These are phyloP conservation scores for Trichonephila clavata DNA, from an alignment of 1,140 invertebrate species.

Conservation along the genomic window DNA sequence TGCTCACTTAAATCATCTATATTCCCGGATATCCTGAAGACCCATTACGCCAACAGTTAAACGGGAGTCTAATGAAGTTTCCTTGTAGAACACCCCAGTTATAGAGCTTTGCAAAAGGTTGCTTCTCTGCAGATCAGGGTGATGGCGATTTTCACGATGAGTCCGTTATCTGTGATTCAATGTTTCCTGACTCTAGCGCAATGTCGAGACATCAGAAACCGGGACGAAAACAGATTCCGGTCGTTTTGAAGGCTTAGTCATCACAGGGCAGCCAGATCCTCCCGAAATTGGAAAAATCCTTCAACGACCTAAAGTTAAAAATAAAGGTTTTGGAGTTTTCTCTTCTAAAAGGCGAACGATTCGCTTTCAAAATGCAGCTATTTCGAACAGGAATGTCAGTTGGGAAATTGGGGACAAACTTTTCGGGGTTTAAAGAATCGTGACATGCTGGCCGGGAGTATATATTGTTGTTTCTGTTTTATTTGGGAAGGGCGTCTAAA, in stretches of 20 bases:
- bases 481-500: neutral
- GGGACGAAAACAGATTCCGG: constrained; percentile 46
- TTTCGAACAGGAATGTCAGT: constrained; percentile 3
- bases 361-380: constrained; percentile 25
- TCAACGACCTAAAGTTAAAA: constrained; percentile 35
- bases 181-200: constrained; percentile 42
- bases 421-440: constrained; percentile 23
- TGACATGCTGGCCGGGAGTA: neutral
- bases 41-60: constrained; percentile 18
- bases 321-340: constrained; percentile 33
- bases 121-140: neutral
- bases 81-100: neutral
- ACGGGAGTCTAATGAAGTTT: constrained; percentile 50
- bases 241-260: constrained; percentile 58
- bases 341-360: neutral
- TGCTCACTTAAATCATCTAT: constrained; percentile 39
- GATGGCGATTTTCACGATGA: neutral
- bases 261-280: constrained; percentile 32
- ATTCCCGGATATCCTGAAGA: constrained; percentile 37
- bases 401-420: constrained; percentile 10
- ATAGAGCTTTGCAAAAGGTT: neutral
- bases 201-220: constrained; percentile 35
- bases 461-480: neutral
- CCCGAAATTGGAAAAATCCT: constrained; percentile 57
- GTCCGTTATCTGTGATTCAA: constrained; percentile 63